A percentile compares a stretch with the other conserved stretches of the same genome.
Evolutionary conservation across 2,888 invertebrate species (phyloP).

Genomic region (Priocnemis perturbator): DNA sequence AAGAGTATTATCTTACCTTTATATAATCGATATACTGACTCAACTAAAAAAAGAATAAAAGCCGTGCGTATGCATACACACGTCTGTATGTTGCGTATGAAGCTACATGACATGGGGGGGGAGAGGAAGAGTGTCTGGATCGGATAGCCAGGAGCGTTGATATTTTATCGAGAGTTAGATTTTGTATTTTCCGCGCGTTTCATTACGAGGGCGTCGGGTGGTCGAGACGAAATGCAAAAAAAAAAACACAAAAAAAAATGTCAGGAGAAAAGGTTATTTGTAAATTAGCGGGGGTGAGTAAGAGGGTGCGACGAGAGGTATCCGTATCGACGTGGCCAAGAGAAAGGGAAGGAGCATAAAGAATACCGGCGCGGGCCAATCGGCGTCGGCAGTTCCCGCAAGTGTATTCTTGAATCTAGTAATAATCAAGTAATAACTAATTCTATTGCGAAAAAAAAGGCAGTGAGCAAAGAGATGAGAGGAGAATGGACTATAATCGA

Average conservation of each 20-base stretch:
- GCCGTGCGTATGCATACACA: constrained; percentile 47
- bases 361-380: constrained; percentile 38
- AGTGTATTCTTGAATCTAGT: constrained; percentile 67
- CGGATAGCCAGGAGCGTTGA: constrained; percentile 42
- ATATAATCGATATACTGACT: constrained; percentile 69
- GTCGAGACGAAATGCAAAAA: constrained; percentile 33
- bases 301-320: constrained; percentile 17
- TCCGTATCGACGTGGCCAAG: neutral
- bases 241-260: neutral
- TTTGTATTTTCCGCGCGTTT: constrained; percentile 72
- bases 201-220: constrained; percentile 64
- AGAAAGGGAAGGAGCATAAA: constrained; percentile 17
- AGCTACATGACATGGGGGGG: constrained; percentile 18
- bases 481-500: constrained; percentile 52
- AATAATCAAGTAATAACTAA: constrained; percentile 67
- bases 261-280: no score
- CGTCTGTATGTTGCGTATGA: constrained; percentile 48
- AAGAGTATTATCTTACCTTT: constrained; percentile 73
- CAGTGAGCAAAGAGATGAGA: constrained; percentile 11
- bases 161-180: constrained; percentile 74
- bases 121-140: constrained; percentile 4
- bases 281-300: constrained; percentile 17
- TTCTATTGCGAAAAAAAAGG: constrained; percentile 20
- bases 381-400: constrained; percentile 49
- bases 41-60: constrained; percentile 51